Conservation (phyloP, 1,140 invertebrate genomes). For the Wasmannia auropunctata region DNA sequence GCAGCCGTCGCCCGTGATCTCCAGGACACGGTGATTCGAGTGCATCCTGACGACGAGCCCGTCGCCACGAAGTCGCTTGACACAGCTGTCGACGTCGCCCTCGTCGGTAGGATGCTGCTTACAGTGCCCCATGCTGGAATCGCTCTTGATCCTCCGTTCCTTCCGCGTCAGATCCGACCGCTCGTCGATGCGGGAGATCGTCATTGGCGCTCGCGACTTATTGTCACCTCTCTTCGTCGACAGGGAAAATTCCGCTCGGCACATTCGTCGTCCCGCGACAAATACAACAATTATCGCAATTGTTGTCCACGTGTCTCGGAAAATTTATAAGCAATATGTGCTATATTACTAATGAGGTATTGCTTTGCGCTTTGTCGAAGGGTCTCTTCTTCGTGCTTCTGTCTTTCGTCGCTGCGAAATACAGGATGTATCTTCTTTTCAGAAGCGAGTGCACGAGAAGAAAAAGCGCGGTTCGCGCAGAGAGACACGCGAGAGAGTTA, state of each 20-base stretch:
- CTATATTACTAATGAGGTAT: neutral
- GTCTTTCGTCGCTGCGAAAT: neutral
- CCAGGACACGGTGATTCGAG: slow-evolving; percentile 69
- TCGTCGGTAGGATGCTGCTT: neutral
- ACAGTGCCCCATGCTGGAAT: neutral
- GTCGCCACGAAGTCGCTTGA: slow-evolving; percentile 71
- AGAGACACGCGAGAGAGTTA: slow-evolving; percentile 1
- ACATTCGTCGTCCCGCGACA: neutral
- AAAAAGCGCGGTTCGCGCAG: neutral
- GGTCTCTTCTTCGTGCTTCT: neutral
- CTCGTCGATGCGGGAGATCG: neutral
- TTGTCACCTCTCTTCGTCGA: neutral
- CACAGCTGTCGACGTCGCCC: neutral
- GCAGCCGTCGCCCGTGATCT: slow-evolving; percentile 78
- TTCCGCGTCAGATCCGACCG: neutral
- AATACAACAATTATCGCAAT: neutral
- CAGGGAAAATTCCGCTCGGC: neutral
- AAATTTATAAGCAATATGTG: neutral
- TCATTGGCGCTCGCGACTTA: neutral
- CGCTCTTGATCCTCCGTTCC: neutral
- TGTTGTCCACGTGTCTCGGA: neutral
- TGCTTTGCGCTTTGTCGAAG: neutral
- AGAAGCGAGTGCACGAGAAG: neutral
- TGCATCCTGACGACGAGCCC: slow-evolving; percentile 69
- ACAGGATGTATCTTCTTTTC: neutral